phyloP scores from a whole-genome alignment of 2,113 vertebrate species.

The Cavia porcellus region DNA sequence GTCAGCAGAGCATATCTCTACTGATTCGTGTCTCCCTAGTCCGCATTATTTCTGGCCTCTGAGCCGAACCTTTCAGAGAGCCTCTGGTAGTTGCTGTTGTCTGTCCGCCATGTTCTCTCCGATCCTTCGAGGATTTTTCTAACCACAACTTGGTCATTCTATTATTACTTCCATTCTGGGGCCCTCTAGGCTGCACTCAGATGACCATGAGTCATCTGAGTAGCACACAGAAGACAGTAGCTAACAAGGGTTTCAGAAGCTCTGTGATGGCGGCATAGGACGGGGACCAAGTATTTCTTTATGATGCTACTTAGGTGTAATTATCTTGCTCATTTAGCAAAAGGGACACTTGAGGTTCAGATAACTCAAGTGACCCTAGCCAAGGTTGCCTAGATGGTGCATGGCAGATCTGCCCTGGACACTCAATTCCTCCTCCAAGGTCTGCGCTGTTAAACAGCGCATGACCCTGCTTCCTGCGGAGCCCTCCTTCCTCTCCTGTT shows the following conservation, averaged over 20 bases:
- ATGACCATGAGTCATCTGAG: background rate
- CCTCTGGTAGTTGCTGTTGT: too few species aligned
- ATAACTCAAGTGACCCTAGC: background rate
- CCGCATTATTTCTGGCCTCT: too few species aligned
- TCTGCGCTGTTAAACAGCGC: fast-evolving
- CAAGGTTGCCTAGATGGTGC: background rate
- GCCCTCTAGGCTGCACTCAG: background rate
- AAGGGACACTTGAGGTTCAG: background rate
- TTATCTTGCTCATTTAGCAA: background rate
- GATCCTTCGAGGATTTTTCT: background rate
- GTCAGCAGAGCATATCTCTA: too few species aligned
- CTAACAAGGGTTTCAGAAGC: background rate
- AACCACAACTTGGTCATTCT: background rate
- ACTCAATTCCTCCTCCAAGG: background rate
- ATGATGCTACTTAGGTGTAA: too few species aligned
- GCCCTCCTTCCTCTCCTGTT: fast-evolving
- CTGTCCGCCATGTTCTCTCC: too few species aligned
- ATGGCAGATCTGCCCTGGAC: background rate
- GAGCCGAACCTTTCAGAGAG: too few species aligned
- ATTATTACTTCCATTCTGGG: background rate
- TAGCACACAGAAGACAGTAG: background rate
- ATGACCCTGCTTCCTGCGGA: background rate
- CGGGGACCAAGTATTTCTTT: background rate
- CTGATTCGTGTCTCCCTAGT: too few species aligned
- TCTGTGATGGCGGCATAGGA: background rate